These are phyloP conservation scores for Euphonia xanthogaster DNA, from an alignment of 2,797 vertebrate genomes.

Conservation along the genomic window DNA sequence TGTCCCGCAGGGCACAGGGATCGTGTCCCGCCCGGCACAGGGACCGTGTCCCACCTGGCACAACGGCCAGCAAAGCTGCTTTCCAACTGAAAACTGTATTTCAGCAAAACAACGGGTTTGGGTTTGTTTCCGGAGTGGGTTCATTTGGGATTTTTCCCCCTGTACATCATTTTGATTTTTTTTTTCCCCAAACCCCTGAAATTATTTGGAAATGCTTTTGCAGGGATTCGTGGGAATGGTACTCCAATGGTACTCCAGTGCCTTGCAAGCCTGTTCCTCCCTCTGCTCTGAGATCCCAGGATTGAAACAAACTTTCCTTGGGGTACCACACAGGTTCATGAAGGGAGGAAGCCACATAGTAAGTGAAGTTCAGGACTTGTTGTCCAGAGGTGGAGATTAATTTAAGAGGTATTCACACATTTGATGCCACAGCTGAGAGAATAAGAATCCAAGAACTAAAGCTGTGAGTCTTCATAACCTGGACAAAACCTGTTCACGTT, in stretches of 20 bases:
- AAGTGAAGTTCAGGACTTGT: neutral
- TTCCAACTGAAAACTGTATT: neutral
- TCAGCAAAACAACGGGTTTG: neutral
- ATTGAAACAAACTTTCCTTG: rapidly evolving
- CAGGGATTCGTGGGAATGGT: neutral
- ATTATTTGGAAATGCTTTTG: neutral
- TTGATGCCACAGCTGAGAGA: neutral
- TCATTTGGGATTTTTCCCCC: rapidly evolving
- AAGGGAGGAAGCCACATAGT: neutral
- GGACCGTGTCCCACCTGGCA: neutral
- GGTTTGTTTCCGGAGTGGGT: neutral
- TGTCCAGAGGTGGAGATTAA: neutral
- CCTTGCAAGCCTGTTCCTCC: neutral
- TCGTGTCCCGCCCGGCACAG: too few species aligned
- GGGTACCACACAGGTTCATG: rapidly evolving
- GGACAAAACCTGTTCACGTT: rapidly evolving
- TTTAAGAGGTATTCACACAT: neutral
- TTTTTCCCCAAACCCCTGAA: rapidly evolving
- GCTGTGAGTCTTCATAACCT: neutral
- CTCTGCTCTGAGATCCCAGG: neutral
- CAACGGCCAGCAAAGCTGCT: neutral
- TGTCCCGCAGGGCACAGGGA: too few species aligned
- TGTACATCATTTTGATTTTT: neutral
- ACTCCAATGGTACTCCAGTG: neutral
- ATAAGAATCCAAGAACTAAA: neutral